Base-by-base conservation (phyloP, 2,888 invertebrate genomes). In the Tenodera sinensis region DNA sequence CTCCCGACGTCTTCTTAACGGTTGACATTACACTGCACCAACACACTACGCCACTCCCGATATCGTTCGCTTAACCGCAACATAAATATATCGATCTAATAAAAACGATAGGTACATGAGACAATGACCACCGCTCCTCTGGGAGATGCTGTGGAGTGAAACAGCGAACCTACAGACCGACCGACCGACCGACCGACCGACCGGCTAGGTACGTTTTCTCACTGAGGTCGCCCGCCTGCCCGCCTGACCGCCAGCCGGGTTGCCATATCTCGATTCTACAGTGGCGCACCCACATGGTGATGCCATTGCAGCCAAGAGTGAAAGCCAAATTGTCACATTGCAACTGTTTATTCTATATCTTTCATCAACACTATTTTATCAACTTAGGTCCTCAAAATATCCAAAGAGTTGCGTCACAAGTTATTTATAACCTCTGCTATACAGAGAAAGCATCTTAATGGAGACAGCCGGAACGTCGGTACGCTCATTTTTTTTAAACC, bases 1-100 rank as follows among this genome's bases (percentile, higher is more conserved):
- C 84, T 14, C 34, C n/a, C 85, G 34, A 71, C 14, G 83, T 28
- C 88, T 88, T 89, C 86, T 90, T 90, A 83, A 88, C 88, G 54
- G 88, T 81, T 34, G 47, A 83, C 83, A 47, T 71, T 71, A 71
- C 54, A 71, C 54, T 71, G 54, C 54, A 71, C 54, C 54, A 71
- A 71, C 54, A 71, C 54, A 71, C 54, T 71, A 71, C 54, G 54
- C 54, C 54, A 71, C 54, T 71, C 54, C 54, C 54, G 54, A 71
- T 71, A 71, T 71, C 54, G 54, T 25, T 71, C 54, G 15, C 54
- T 71, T 71, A 71, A 71, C 54, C 54, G 54, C 54, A 71, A 71
- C 54, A 71, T 71, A 71, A 71, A 71, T 71, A 71, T 71, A 71
- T 71, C 54, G 54, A 20, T 71, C 54, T 71, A 71, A 71, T 71